A percentile compares a stretch with the other conserved stretches of the same genome.
phyloP scores from a whole-genome alignment of 2,797 vertebrate genomes.

The Amphiprion clarkii region DNA sequence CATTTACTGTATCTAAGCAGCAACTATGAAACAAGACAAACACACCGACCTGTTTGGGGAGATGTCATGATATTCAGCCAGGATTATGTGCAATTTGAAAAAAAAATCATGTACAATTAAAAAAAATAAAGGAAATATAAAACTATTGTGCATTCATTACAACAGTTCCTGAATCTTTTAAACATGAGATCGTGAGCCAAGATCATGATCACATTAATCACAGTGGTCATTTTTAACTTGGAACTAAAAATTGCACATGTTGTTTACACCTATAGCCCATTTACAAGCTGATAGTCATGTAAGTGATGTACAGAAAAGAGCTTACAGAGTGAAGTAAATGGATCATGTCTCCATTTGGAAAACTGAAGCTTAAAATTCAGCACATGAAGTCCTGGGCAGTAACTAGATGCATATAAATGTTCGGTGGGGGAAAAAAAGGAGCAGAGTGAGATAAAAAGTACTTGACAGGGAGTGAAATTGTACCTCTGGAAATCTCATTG shows the following conservation, averaged over 20 bases:
- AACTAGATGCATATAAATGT: background rate
- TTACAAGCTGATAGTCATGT: background rate
- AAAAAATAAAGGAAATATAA: too few species aligned
- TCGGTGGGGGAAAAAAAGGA: background rate
- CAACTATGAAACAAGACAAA: slow-evolving; percentile 2
- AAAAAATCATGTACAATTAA: background rate
- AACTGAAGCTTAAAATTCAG: background rate
- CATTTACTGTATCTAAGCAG: slow-evolving; percentile 4
- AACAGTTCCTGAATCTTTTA: background rate
- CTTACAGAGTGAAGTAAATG: slow-evolving; percentile 14
- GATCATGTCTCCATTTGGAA: slow-evolving; percentile 6
- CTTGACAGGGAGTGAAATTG: background rate
- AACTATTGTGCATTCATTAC: too few species aligned
- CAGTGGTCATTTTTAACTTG: background rate
- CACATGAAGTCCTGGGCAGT: background rate
- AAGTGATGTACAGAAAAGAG: background rate
- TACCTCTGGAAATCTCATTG: background rate
- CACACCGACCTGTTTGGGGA: background rate
- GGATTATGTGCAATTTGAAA: background rate
- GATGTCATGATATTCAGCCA: background rate
- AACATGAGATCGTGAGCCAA: background rate
- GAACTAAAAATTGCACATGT: background rate
- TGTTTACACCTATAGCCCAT: background rate
- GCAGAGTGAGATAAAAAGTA: background rate
- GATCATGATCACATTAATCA: background rate